Base-by-base conservation (phyloP, 2,888 invertebrate genomes). In the Troides oblongomaculatus region DNA sequence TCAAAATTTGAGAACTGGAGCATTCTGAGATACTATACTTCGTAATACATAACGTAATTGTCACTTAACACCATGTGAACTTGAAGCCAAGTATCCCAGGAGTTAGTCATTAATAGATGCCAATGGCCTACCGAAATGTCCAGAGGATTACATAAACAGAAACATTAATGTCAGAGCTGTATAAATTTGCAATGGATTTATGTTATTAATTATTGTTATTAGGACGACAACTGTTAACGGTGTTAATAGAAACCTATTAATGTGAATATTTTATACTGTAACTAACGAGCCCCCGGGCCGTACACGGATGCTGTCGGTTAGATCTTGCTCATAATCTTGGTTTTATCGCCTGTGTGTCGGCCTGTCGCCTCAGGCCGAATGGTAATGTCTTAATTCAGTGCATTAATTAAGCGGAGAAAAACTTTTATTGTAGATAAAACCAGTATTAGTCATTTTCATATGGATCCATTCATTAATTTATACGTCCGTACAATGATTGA, bases 221-320 rank as follows among this genome's bases (percentile, higher is more conserved):
- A 65, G 36, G 21, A 46, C 64, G 57, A 62, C 63, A 70, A 62
- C 66, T 63, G 60, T 56, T 66, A 53, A 21, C 43, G 23, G 66
- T 62, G 66, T 66, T 70, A 70, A 70, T 66, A 63, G 70, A 59
- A 66, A 56, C 53, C 58, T 63, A 70, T 63, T 66, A 66, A 66
- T 62, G 25, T 63, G 70, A 63, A 66, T 66, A 69, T 69, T 69
- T 66, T 58, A 66, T 53, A 53, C 60, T 59, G 7, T 23, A 46
- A 57, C 62, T 23, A 62, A 39, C n/a, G 36, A 25, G 70, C 66
- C 70, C 50, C 43, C 59, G 17, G 66, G 66, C 68, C 17, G 46
- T 63, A 59, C 61, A 64, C 63, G 58, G 66, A 66, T 70, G 66
- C 65, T 61, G 64, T 69, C 61, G 61, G 64, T 64, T 53, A 61